Base-by-base conservation (phyloP, 2,888 invertebrate species). In the Eilema sororculum region DNA sequence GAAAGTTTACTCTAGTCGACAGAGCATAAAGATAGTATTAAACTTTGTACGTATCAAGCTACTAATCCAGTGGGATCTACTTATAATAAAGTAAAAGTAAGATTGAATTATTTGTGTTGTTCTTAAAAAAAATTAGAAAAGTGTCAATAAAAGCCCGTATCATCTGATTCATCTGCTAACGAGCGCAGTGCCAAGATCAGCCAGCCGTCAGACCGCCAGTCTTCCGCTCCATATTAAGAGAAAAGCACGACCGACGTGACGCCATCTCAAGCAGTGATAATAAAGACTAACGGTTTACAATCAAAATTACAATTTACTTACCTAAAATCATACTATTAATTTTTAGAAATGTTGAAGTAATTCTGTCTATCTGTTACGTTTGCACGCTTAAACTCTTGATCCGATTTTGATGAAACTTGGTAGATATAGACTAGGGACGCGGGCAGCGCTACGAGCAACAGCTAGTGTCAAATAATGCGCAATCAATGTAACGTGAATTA, bases 161-260 rank as follows among this genome's bases (percentile, higher is more conserved):
- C 41, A 46, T 12, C 10, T 37, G 3, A 41, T 41, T 41, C 41
- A 41, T 13, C 41, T 52, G n/a, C n/a, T n/a, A 52, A 52, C 8
- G 52, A 52, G n/a, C 8, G 46, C 16, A 0, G 41, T 1, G 52
- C 9, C 52, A 52, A 52, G n/a, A 52, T 10, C 46, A n/a, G n/a
- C 28, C 28, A 52, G 52, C 52, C 52, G 52, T n/a, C 52, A 52
- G n/a, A 52, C 52, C 52, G 9, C n/a, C n/a, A n/a, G n/a, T n/a
- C n/a, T 52, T 52, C 52, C 52, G 52, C n/a, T 52, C 52, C 52
- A 52, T 52, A 52, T n/a, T n/a, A n/a, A 52, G n/a, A 52, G 46
- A n/a, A 46, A 52, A 52, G 20, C 52, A n/a, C n/a, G n/a, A 52
- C 52, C n/a, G 52, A n/a, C 52, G n/a, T 52, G 52, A 52, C 52